Evolutionary conservation across 2,113 vertebrate genomes (phyloP).

Genomic region (Trochalopteron elliotii): DNA sequence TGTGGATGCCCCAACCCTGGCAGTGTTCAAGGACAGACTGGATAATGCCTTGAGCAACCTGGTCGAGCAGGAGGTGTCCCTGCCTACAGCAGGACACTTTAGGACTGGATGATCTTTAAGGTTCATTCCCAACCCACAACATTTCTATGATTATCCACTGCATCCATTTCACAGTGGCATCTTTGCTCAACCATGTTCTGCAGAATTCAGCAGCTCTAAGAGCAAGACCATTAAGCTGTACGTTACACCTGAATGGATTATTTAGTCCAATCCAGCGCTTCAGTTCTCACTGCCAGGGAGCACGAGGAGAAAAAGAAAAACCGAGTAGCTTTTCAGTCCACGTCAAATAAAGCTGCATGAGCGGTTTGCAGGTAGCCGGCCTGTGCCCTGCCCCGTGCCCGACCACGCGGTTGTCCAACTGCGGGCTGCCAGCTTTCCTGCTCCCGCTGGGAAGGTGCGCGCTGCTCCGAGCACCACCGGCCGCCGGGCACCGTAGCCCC

Average conservation of each 20-base stretch:
- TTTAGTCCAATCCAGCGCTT: not conserved
- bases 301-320: not conserved
- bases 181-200: accelerated
- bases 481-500: not conserved
- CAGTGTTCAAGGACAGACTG: not conserved
- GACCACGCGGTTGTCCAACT: accelerated
- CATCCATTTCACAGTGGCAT: not conserved
- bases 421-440: not conserved
- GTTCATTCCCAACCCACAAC: not conserved
- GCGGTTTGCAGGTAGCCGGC: too few relatives aligned
- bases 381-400: too few relatives aligned
- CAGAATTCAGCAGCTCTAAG: not conserved
- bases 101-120: not conserved
- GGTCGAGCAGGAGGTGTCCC: not conserved
- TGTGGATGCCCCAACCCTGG: not conserved
- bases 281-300: not conserved
- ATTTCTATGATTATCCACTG: not conserved
- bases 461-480: too few relatives aligned
- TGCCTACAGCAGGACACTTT: not conserved
- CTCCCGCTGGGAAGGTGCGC: accelerated
- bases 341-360: too few relatives aligned
- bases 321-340: not conserved
- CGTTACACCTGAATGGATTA: accelerated
- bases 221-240: not conserved
- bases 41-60: not conserved